Percentiles rank a stretch among this genome's conserved stretches.
phyloP scores from a whole-genome alignment of 1,140 invertebrate genomes.

The Drosophila truncata region DNA sequence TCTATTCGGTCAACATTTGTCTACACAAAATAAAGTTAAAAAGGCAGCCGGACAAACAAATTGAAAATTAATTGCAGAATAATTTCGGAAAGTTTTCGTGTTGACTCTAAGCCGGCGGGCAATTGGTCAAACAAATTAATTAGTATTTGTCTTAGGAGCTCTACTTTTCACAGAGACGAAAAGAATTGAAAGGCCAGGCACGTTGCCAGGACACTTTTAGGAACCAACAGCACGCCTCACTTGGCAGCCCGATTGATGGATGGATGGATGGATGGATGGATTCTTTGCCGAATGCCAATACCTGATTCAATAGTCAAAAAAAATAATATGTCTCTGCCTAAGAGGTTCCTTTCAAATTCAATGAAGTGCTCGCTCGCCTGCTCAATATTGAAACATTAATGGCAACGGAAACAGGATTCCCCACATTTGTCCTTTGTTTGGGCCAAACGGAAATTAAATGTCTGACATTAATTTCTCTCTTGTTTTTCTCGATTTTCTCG shows the following conservation, averaged over 20 bases:
- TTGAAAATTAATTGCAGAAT: slow-evolving; percentile 76
- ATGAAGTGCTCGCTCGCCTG: slow-evolving; percentile 34
- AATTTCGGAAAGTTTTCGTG: slow-evolving; percentile 36
- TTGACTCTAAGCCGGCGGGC: slow-evolving; percentile 23
- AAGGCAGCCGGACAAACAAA: slow-evolving; percentile 47
- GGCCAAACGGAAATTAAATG: slow-evolving; percentile 75
- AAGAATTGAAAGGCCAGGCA: slow-evolving; percentile 13
- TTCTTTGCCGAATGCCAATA: slow-evolving; percentile 35
- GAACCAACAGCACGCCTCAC: slow-evolving; percentile 27
- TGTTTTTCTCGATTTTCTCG: slow-evolving; percentile 22
- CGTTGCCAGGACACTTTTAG: slow-evolving; percentile 42
- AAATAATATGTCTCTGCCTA: slow-evolving; percentile 29
- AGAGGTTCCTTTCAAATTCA: slow-evolving; percentile 52
- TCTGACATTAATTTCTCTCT: slow-evolving; percentile 60
- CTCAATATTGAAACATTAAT: slow-evolving; percentile 28
- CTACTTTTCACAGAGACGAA: background rate
- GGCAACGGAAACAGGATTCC: slow-evolving; percentile 18
- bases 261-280: slow-evolving; percentile 24
- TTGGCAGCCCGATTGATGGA: slow-evolving; percentile 59
- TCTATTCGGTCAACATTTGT: slow-evolving; percentile 17
- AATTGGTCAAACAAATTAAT: slow-evolving; percentile 47
- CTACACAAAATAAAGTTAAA: slow-evolving; percentile 35
- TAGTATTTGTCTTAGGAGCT: slow-evolving; percentile 38
- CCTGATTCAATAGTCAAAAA: slow-evolving; percentile 47
- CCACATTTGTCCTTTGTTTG: slow-evolving; percentile 55